A percentile compares a stretch with the other conserved stretches of the same genome.
Conservation (phyloP, 1,140 invertebrate species). For the Laupala kohalensis region DNA sequence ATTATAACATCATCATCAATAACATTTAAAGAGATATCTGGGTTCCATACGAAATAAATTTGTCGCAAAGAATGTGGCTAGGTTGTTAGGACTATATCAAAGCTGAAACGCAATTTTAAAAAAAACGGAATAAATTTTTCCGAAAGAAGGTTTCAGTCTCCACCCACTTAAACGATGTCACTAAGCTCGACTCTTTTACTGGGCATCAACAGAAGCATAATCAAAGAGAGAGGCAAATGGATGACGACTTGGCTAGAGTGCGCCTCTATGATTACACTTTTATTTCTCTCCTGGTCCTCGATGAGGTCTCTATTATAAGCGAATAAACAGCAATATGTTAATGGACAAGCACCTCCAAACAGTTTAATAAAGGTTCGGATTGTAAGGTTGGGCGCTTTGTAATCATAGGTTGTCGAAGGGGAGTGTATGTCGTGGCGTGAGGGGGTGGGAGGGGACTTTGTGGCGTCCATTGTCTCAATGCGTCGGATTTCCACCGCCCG, state of each 20-base stretch:
- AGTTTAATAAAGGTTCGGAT: background rate
- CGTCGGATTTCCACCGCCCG: no score
- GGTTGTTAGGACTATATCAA: no score
- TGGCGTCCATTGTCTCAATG: background rate
- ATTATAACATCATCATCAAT: background rate
- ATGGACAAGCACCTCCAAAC: background rate
- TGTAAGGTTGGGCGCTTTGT: background rate
- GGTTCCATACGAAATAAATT: no score
- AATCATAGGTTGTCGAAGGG: background rate
- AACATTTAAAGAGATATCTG: background rate
- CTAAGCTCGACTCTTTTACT: no score
- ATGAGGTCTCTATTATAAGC: background rate
- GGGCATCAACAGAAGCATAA: no score
- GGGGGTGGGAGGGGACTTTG: background rate
- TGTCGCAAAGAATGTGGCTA: no score
- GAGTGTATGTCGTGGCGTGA: background rate
- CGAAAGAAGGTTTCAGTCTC: no score
- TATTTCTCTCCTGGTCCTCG: background rate
- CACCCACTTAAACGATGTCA: no score
- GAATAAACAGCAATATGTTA: background rate
- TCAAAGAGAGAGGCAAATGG: no score
- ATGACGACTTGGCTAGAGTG: no score
- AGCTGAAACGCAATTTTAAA: no score
- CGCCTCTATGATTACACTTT: background rate
- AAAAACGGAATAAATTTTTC: no score